Percentiles rank a stretch among this genome's conserved stretches.
Conservation (phyloP, 1,140 invertebrate species). For the Anthonomus grandis region DNA sequence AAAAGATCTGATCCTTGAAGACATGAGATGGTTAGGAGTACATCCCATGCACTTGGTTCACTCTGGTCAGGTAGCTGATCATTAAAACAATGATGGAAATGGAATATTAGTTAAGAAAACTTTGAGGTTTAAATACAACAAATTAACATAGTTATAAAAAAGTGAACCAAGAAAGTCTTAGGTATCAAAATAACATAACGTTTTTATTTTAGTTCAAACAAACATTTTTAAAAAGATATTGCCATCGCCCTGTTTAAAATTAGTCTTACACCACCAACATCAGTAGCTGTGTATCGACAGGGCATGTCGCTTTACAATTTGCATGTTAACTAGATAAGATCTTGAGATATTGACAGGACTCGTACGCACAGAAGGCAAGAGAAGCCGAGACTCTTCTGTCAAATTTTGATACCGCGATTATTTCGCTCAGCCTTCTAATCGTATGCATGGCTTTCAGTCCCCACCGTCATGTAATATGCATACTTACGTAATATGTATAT, state of each 20-base stretch:
- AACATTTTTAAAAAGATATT: background rate
- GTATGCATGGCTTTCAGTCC: conserved; percentile 35
- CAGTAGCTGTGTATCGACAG: too few species aligned
- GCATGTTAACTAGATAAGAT: conserved; percentile 47
- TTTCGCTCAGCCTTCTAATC: conserved; percentile 35
- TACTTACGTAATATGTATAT: conserved; percentile 31
- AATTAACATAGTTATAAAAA: background rate
- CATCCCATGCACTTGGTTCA: too few species aligned
- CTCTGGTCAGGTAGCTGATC: too few species aligned
- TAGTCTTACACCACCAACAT: too few species aligned
- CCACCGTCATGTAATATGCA: conserved; percentile 27
- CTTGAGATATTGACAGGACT: conserved; percentile 44
- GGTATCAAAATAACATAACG: background rate
- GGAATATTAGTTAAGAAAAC: too few species aligned
- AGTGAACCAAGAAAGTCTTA: background rate
- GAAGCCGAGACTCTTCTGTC: conserved; percentile 11
- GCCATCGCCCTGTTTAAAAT: conserved; percentile 14
- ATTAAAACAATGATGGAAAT: too few species aligned
- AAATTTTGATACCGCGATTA: conserved; percentile 17
- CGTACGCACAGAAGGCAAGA: conserved; percentile 21
- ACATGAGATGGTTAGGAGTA: too few species aligned
- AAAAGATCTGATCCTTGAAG: too few species aligned
- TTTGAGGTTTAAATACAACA: too few species aligned
- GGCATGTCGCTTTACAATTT: conserved; percentile 41
- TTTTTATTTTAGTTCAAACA: background rate